Evolutionary conservation across 2,888 invertebrate genomes (phyloP), one percentile per base, ranked within the genome.

Genomic region (Lamellibrachia columna): DNA sequence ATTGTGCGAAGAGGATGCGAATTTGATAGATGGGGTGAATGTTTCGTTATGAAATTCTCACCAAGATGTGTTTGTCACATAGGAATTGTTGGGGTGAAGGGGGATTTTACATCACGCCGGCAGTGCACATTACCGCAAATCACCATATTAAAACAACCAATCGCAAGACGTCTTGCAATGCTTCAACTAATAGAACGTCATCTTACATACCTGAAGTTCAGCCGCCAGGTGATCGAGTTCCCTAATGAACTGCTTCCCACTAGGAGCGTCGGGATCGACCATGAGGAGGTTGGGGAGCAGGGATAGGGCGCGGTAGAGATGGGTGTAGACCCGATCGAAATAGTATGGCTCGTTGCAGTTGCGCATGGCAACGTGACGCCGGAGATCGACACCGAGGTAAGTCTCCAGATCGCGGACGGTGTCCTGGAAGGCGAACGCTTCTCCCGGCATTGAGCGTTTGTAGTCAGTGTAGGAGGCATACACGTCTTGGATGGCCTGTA

Each of bases 191-290:
- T 75, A 75, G 75, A 75, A 75, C 15, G 75, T 75, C 75, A 6
- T 15, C 15, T 75, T 75, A 75, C 75, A 75, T 75, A 75, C 75
- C 75, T 93, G 93, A 2, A 94, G 91, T 53, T 94, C 94, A 4
- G 94, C 94, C 9, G 92, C 55, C 15, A 93, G 92, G 53, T 94
- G 93, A 52, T 93, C 93, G 7, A 93, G 90, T 8, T 92, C 92
- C 92, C 93, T 55, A n/a, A 60, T 91, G 53, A 75, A 92, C 75
- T 90, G 53, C 22, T 58, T 11, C 22, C 53, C 9, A 22, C 55
- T 91, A 91, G 28, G 9, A 8, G 52, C 53, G 28, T 55, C 90
- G 7, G 28, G 28, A 55, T 52, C 90, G 22, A 11, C 53, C 53
- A 53, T 92, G 58, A 90, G 40, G 52, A 52, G 52, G 53, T 53